A percentile compares a stretch with the other conserved stretches of the same genome.
These are phyloP conservation scores for Himantopus leucocephalus DNA, from an alignment of 2,113 vertebrate species.

Conservation along the genomic window DNA sequence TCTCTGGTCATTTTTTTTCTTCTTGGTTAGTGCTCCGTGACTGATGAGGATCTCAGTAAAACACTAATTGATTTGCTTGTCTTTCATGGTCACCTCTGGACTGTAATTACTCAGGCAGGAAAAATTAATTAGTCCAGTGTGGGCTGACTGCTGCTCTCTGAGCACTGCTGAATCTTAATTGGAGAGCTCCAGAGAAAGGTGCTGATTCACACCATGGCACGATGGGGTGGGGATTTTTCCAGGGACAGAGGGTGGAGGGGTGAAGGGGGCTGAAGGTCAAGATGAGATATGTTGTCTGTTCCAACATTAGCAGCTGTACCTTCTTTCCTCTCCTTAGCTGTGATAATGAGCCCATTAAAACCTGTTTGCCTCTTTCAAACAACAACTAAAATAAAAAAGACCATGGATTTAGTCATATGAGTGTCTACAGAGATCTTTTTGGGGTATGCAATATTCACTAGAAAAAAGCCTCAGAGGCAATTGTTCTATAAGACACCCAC, in stretches of 20 bases:
- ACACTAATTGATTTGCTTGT: conserved; percentile 69
- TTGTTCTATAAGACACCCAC: neutral
- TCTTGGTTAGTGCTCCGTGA: conserved; percentile 57
- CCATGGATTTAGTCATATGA: neutral
- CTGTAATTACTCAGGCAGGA: conserved; percentile 70
- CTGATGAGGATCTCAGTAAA: conserved; percentile 69
- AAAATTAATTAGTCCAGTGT: conserved; percentile 68
- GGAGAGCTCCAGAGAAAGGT: conserved; percentile 39
- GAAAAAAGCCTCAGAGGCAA: neutral
- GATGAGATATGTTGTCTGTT: neutral
- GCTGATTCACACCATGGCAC: conserved; percentile 27
- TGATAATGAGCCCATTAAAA: neutral
- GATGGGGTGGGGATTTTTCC: neutral
- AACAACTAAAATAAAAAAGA: neutral
- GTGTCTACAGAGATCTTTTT: neutral
- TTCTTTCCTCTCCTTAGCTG: neutral
- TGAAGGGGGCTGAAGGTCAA: conserved; percentile 36
- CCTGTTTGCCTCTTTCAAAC: neutral
- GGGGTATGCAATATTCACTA: neutral
- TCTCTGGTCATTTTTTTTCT: neutral
- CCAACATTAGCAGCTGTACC: neutral
- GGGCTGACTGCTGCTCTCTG: conserved; percentile 34
- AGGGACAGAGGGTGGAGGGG: neutral
- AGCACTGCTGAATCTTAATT: conserved; percentile 48
- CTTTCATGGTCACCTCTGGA: conserved; percentile 69